These are phyloP conservation scores for Zosterops hypoxanthus DNA, from an alignment of 2,113 vertebrate species.

Conservation along the genomic window DNA sequence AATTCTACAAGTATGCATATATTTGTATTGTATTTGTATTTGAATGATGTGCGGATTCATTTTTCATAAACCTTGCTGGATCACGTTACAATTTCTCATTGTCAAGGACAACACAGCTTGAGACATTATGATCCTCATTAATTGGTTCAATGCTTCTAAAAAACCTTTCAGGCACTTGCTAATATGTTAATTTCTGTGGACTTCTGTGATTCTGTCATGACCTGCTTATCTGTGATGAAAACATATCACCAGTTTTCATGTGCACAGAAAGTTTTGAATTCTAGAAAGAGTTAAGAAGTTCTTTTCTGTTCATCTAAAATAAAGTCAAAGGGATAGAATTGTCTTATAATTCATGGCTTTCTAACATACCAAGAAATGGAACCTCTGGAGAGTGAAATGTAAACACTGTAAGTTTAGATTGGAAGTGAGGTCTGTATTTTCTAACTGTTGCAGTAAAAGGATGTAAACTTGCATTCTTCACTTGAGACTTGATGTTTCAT, in stretches of 20 bases:
- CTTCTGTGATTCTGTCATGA: not conserved
- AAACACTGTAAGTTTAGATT: not conserved
- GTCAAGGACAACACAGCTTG: not conserved
- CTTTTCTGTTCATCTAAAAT: not conserved
- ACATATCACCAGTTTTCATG: not conserved
- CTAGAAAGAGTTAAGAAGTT: not conserved
- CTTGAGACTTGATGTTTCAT: not conserved
- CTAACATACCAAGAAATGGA: not conserved
- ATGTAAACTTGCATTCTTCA: not conserved
- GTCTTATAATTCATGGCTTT: not conserved
- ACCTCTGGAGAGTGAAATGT: not conserved
- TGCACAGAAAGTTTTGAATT: not conserved
- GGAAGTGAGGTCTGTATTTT: not conserved
- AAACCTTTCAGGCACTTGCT: not conserved
- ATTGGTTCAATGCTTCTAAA: not conserved
- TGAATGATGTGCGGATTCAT: not conserved
- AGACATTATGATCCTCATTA: not conserved
- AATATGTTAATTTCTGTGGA: not conserved
- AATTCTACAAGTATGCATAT: not conserved
- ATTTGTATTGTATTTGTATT: not conserved
- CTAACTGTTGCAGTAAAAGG: not conserved
- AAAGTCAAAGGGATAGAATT: not conserved
- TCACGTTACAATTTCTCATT: not conserved
- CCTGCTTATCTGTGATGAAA: not conserved
- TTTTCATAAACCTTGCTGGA: not conserved